Evolutionary conservation across 2,797 vertebrate genomes (phyloP).

Genomic region (Eidolon dupreanum): DNA sequence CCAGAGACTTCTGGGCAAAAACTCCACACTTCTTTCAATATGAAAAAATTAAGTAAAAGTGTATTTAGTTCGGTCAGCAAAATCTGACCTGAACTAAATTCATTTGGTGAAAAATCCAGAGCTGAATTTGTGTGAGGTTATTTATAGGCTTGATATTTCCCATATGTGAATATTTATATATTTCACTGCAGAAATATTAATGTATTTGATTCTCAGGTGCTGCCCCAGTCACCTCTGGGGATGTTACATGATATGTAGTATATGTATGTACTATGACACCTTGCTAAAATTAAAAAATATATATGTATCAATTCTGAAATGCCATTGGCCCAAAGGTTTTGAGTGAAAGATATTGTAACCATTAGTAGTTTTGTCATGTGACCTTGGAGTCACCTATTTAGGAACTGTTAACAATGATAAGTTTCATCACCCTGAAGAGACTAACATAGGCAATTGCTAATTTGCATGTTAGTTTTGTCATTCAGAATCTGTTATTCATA

Average conservation of each 20-base stretch:
- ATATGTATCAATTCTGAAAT: not conserved
- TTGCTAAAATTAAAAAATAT: constrained; percentile 22
- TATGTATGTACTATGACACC: not conserved
- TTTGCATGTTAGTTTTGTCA: not conserved
- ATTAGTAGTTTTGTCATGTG: not conserved
- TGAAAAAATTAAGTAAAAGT: not conserved
- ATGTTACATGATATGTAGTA: not conserved
- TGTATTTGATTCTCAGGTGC: not conserved
- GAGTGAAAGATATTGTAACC: not conserved
- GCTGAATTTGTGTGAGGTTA: not conserved
- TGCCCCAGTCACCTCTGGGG: not conserved
- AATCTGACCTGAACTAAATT: constrained; percentile 22
- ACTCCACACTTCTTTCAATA: not conserved
- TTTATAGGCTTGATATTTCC: not conserved
- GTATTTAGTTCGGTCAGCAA: not conserved
- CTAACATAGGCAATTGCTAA: not conserved
- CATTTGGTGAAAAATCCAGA: not conserved
- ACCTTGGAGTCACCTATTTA: not conserved
- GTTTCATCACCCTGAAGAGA: not conserved
- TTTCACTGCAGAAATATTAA: not conserved
- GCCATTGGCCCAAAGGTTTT: not conserved
- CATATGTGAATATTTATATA: not conserved
- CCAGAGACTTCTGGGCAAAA: not conserved
- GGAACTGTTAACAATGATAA: not conserved
- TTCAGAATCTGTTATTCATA: constrained; percentile 32